Conservation (phyloP, 2,888 invertebrate genomes). For the Rhopalosiphum nymphaeae region DNA sequence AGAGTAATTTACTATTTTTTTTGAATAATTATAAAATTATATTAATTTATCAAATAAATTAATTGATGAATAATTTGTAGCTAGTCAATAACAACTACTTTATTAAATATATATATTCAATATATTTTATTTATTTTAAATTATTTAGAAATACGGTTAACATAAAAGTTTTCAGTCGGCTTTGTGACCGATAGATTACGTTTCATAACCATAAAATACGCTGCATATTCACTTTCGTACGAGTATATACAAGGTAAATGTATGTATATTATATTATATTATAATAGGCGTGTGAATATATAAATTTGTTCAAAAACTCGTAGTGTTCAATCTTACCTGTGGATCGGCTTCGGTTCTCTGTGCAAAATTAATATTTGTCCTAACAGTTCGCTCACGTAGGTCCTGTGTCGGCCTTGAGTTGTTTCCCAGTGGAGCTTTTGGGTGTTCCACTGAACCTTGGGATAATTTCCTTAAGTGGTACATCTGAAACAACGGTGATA, state of each 20-base stretch:
- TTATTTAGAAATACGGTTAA: background rate
- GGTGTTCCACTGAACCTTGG: constrained; percentile 88
- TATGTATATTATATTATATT: background rate
- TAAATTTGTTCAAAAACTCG: background rate
- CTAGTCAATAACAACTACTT: background rate
- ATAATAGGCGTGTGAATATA: background rate
- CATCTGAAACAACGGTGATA: constrained; percentile 75
- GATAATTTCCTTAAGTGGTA: constrained; percentile 88
- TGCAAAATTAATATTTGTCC: constrained; percentile 95
- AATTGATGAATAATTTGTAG: background rate
- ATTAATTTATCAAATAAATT: background rate
- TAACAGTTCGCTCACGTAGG: constrained; percentile 91
- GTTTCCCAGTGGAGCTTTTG: constrained; percentile 93
- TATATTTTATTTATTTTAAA: background rate
- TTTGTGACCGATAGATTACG: background rate
- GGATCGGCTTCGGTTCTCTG: constrained; percentile 66
- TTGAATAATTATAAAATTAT: background rate
- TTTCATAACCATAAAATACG: no score
- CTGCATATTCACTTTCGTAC: no score
- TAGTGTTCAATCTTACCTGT: constrained; percentile 65
- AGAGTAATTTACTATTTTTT: no score
- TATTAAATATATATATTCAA: background rate
- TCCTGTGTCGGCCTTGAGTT: constrained; percentile 95
- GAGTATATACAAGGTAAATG: background rate
- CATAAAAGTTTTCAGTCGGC: background rate